phyloP scores from a whole-genome alignment of 2,113 vertebrate genomes.

The Percopsis transmontana region DNA sequence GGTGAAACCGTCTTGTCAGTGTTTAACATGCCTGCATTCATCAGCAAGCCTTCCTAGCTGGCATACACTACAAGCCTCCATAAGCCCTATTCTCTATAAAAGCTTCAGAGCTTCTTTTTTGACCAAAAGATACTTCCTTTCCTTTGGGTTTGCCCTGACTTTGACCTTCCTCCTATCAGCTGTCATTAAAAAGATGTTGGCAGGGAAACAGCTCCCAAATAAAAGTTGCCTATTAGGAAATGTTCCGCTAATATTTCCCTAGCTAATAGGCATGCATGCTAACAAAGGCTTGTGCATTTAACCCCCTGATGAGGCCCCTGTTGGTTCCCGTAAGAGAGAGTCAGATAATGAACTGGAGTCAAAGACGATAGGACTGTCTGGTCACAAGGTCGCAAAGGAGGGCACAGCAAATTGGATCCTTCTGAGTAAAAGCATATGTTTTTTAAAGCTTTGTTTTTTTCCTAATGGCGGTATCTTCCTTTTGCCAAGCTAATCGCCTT shows the following conservation, averaged over 20 bases:
- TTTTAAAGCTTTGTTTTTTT: conserved; percentile 9
- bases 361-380: conserved; percentile 16
- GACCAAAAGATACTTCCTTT: conserved; percentile 54
- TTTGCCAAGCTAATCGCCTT: conserved; percentile 41
- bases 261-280: conserved; percentile 30
- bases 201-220: conserved; percentile 38
- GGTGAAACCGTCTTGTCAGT: conserved; percentile 28
- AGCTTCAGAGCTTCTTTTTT: conserved; percentile 43
- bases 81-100: conserved; percentile 25
- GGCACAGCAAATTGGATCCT: conserved; percentile 19
- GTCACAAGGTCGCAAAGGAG: conserved; percentile 43
- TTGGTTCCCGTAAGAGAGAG: conserved; percentile 25
- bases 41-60: conserved; percentile 13
- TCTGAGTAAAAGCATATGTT: conserved; percentile 11
- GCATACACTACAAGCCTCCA: background rate
- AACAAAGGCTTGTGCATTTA: conserved; percentile 41
- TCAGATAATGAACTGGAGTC: conserved; percentile 16
- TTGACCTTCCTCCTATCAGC: conserved; percentile 48
- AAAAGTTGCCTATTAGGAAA: conserved; percentile 41
- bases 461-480: conserved; percentile 4
- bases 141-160: conserved; percentile 57
- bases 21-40: conserved; percentile 30
- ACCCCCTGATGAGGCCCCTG: conserved; percentile 12
- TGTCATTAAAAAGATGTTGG: conserved; percentile 48
- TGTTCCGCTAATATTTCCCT: conserved; percentile 37